A percentile compares a stretch with the other conserved stretches of the same genome.
Evolutionary conservation across 37 sponge, comb jelly and placozoan species (phyloP).

Genomic region (Aphrocallistes beatrix): DNA sequence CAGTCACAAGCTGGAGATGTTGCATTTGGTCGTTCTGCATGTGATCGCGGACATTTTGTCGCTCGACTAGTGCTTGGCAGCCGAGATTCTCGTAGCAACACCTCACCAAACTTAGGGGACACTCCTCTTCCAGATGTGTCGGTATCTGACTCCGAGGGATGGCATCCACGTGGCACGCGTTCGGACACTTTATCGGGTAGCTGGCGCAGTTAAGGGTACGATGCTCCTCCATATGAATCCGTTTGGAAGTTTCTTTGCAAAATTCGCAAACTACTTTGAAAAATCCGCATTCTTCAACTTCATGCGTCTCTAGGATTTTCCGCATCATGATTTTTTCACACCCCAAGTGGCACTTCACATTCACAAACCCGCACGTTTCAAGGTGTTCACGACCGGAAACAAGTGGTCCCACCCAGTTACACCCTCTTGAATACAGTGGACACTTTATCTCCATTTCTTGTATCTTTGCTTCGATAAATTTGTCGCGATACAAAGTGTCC

Average conservation of each 20-base stretch:
- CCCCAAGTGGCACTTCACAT: not conserved
- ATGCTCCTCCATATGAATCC: slow-evolving; percentile 13
- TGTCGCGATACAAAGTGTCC: not conserved
- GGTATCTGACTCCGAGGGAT: slow-evolving; percentile 4
- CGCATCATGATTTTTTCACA: slow-evolving; percentile 13
- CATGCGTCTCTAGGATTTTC: not conserved
- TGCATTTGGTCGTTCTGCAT: slow-evolving; percentile 9
- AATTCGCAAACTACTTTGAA: not conserved
- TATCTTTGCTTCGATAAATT: slow-evolving; percentile 4
- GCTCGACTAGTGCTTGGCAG: not conserved
- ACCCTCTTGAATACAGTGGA: not conserved
- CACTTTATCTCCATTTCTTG: slow-evolving; percentile 3
- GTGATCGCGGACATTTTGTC: slow-evolving; percentile 1
- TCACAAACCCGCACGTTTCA: not conserved
- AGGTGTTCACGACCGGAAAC: not conserved
- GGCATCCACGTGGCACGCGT: not conserved
- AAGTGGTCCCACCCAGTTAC: not conserved
- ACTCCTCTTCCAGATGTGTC: slow-evolving; percentile 12
- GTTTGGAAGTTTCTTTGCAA: slow-evolving; percentile 9
- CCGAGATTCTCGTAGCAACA: not conserved
- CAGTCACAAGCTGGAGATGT: not conserved
- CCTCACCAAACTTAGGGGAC: not conserved
- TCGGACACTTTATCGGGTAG: slow-evolving; percentile 6
- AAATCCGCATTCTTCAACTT: not conserved
- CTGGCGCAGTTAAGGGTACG: not conserved